Evolutionary conservation across 2,888 invertebrate genomes (phyloP), one percentile per base, ranked within the genome.

Genomic region (Xestia xanthographa): DNA sequence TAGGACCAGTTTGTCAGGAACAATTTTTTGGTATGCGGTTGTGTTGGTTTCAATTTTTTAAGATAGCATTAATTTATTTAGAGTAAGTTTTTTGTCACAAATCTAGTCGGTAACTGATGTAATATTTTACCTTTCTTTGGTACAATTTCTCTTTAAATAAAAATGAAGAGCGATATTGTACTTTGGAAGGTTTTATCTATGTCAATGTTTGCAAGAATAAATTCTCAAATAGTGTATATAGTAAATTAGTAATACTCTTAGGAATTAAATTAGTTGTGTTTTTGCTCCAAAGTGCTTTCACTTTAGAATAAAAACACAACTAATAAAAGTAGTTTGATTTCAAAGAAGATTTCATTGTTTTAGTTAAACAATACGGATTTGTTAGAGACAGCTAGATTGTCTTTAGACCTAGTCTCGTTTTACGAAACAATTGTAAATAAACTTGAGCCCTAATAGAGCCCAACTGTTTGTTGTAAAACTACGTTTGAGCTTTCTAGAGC

Each of bases 41-140:
- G 66, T 48, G 43, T n/a, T 48, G 48, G 50, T 67, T 62, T 71
- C 17, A 5, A 65, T 65, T 62, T 11, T 14, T 26, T 38, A 50
- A 67, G 48, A 38, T 66, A 66, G 50, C 43, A 63, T 56, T 79
- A 66, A 73, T 77, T 80, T 66, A 74, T 83, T 80, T 83, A 72
- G 50, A 43, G 29, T 73, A 73, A 71, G 70, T 73, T 71, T 60
- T 65, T 48, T 68, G 72, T 72, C 73, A 77, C 83, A 71, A 72
- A 62, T 82, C 84, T 84, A 84, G 84, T 84, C 84, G 62, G 41
- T 72, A 75, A 75, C 58, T 72, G n/a, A 71, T 62, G 70, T 75
- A 45, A 71, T 65, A 41, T 63, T 22, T 77, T 38, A 71, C 22
- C 43, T 56, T 17, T 66, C 41, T 45, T 48, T 20, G 38, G 66